Percentiles rank a stretch among this genome's conserved stretches.
Conservation (phyloP, 2,797 vertebrate genomes). For the Brotula barbata region DNA sequence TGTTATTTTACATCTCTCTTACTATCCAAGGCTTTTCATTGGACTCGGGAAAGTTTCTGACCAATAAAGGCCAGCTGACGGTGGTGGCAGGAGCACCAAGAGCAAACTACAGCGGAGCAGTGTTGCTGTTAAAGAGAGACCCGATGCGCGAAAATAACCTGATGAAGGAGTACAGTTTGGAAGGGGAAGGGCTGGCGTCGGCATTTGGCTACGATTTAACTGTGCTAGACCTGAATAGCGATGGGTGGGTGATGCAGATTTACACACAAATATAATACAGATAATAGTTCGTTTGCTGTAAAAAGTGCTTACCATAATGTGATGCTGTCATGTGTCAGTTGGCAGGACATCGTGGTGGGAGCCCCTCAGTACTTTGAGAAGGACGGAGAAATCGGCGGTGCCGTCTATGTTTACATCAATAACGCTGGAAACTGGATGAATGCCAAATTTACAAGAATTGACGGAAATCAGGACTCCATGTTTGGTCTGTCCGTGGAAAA, state of each 20-base stretch:
- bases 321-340: constrained; percentile 73
- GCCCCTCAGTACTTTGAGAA: constrained; percentile 95
- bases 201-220: constrained; percentile 96
- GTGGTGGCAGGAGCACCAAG: constrained; percentile 95
- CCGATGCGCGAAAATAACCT: too few species aligned
- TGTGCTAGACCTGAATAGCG: constrained; percentile 90
- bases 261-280: too few species aligned
- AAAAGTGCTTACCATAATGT: neutral
- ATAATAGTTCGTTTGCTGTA: too few species aligned
- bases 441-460: constrained; percentile 80
- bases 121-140: constrained; percentile 87
- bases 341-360: constrained; percentile 95
- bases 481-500: constrained; percentile 94
- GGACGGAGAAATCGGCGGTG: constrained; percentile 87
- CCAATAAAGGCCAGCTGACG: constrained; percentile 82
- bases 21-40: constrained; percentile 89
- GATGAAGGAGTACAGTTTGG: constrained; percentile 80
- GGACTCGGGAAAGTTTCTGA: constrained; percentile 87
- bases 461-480: constrained; percentile 90
- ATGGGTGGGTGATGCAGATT: constrained; percentile 79
- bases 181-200: constrained; percentile 92
- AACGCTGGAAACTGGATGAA: constrained; percentile 83
- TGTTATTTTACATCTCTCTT: neutral
- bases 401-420: constrained; percentile 91
- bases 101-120: constrained; percentile 92